A percentile compares a stretch with the other conserved stretches of the same genome.
Conservation (phyloP, 2,888 invertebrate species). For the Ichneumoninae sp. region DNA sequence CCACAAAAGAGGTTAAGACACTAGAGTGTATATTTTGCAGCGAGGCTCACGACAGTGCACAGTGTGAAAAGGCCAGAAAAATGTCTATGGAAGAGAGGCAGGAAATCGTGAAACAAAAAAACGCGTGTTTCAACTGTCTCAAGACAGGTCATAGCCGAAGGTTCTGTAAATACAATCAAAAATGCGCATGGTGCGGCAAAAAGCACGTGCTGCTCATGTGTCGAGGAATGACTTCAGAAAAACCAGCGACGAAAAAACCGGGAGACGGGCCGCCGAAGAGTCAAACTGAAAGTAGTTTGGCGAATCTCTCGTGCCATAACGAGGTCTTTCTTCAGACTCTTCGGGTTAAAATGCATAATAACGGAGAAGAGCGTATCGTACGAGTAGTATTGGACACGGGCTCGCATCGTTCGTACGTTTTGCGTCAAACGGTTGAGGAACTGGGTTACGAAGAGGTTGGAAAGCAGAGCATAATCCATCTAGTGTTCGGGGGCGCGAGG, state of each 20-base stretch:
- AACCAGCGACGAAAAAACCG: slow-evolving; percentile 2
- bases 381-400: slow-evolving; percentile 71
- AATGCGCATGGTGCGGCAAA: slow-evolving; percentile 69
- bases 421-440: slow-evolving; percentile 60
- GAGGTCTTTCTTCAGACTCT: slow-evolving; percentile 70
- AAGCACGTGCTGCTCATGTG: slow-evolving; percentile 71
- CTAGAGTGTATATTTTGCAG: slow-evolving; percentile 72
- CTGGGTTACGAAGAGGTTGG: slow-evolving; percentile 65
- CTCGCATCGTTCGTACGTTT: slow-evolving; percentile 71
- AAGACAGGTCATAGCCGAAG: slow-evolving; percentile 67
- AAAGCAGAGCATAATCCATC: slow-evolving; percentile 62
- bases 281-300: slow-evolving; percentile 52
- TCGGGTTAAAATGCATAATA: slow-evolving; percentile 64
- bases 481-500: slow-evolving; percentile 69
- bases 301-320: slow-evolving; percentile 41
- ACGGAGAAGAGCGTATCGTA: slow-evolving; percentile 47
- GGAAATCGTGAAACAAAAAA: slow-evolving; percentile 64
- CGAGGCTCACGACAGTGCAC: slow-evolving; percentile 65
- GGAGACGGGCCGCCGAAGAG: slow-evolving; percentile 21
- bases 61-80: slow-evolving; percentile 66
- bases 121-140: slow-evolving; percentile 72
- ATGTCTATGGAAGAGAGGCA: slow-evolving; percentile 63
- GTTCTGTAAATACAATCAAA: slow-evolving; percentile 67
- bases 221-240: slow-evolving; percentile 38
- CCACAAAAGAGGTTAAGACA: slow-evolving; percentile 33